Percentiles rank a stretch among this genome's conserved stretches.
These are phyloP conservation scores for Aproaerema taeniolella DNA, from an alignment of 2,888 invertebrate genomes.

Conservation along the genomic window DNA sequence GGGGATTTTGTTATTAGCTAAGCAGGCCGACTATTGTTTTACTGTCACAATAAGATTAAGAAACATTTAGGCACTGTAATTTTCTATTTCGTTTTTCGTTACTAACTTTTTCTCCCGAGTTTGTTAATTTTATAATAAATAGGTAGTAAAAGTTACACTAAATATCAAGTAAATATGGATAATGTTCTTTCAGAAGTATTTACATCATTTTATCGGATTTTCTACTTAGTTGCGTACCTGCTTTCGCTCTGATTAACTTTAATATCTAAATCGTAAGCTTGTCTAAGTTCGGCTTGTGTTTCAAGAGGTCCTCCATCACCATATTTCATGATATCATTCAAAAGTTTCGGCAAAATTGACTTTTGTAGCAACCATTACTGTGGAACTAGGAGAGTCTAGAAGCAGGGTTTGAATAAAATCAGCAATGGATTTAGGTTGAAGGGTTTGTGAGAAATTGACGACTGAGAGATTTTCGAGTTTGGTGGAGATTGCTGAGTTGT, in stretches of 20 bases:
- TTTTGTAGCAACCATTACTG: constrained; percentile 20
- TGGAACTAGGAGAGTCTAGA: background rate
- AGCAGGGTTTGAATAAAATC: constrained; percentile 4
- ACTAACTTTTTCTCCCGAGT: too few relatives aligned
- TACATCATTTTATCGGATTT: too few relatives aligned
- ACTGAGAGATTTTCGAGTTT: constrained; percentile 8
- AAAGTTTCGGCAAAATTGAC: background rate
- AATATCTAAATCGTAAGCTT: constrained; percentile 44
- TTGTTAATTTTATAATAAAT: too few relatives aligned
- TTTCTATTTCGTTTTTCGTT: too few relatives aligned
- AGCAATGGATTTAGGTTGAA: constrained; percentile 23
- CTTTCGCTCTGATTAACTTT: constrained; percentile 37
- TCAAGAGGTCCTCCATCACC: constrained; percentile 23
- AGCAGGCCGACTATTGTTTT: too few relatives aligned
- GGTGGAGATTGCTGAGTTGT: constrained; percentile 42
- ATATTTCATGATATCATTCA: background rate
- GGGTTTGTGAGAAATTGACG: background rate
- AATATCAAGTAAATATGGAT: too few relatives aligned
- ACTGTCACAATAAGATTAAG: too few relatives aligned
- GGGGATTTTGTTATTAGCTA: too few relatives aligned
- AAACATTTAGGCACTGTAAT: too few relatives aligned
- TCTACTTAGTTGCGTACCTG: too few relatives aligned
- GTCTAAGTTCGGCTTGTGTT: constrained; percentile 40
- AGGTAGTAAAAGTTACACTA: too few relatives aligned
- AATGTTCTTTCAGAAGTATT: too few relatives aligned